Base-by-base conservation (phyloP, 2,113 vertebrate species). In the human region DNA sequence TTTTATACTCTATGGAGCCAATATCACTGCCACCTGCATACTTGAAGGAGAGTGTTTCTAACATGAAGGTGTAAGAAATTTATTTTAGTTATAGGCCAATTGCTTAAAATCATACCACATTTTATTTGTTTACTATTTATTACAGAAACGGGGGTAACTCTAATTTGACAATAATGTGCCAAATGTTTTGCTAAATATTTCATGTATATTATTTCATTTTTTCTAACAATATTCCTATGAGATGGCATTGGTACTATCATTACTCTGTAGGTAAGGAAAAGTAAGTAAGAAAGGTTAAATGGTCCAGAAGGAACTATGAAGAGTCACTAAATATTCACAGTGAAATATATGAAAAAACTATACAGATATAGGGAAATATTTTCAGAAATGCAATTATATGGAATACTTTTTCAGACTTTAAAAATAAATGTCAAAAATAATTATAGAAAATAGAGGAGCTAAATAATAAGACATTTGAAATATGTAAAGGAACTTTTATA, bases 391-490 rank as follows among this genome's bases (percentile, higher is more conserved):
- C 5, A 86, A 66, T 72, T 81, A 59, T 50, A 57, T n/a, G 10
- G 18, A 84, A 59, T n/a, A 35, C n/a, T 32, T 86, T 85, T 78
- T 61, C 32, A 66, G 57, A 32, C 43, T 85, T 73, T 75, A 72
- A 96, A 78, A 83, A 55, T 79, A 57, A 85, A 80, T 82, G 66
- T 79, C 32, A 73, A 80, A 85, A 66, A 73, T 91, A 88, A 78
- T 83, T 70, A 88, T 2, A 92, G 14, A 73, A 89, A 97, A 78
- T 43, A 78, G 16, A 94, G 22, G 23, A 88, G 6, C 40, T 72
- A 91, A 73, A 92, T 91, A 20, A n/a, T 80, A 93, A 90, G 27
- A n/a, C 89, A 84, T 79, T 90, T 92, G 38, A 94, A 84, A 70
- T n/a, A 20, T 79, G 23, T 25, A 35, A 50, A 80, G 23, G 57